These are phyloP conservation scores for Hybos culiciformis DNA, from an alignment of 2,888 invertebrate species.

Conservation along the genomic window DNA sequence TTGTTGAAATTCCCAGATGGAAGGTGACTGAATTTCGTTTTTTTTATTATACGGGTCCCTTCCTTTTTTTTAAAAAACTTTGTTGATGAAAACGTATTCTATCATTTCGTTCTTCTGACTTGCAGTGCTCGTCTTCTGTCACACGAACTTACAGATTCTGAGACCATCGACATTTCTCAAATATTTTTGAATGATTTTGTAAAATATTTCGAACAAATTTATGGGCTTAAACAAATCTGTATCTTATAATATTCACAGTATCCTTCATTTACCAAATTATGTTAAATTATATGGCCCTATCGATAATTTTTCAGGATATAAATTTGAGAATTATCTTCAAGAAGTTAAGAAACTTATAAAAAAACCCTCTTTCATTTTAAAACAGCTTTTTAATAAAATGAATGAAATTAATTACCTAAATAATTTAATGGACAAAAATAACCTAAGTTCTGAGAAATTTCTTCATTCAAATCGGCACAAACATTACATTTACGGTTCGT, in stretches of 20 bases:
- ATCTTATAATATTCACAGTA: background rate
- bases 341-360: background rate
- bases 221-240: background rate
- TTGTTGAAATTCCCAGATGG: slow-evolving; percentile 1
- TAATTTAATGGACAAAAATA: too few species aligned
- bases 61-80: background rate
- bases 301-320: slow-evolving; percentile 1
- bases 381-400: background rate
- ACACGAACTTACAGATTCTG: too few species aligned
- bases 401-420: too few species aligned
- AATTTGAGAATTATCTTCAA: background rate
- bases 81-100: background rate
- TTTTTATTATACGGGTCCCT: slow-evolving; percentile 1
- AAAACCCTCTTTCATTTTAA: background rate
- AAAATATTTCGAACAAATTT: too few species aligned
- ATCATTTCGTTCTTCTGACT: background rate
- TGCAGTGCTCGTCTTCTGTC: too few species aligned
- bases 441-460: too few species aligned
- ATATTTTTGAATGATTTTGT: background rate
- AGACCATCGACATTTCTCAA: background rate
- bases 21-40: slow-evolving; percentile 2
- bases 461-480: too few species aligned
- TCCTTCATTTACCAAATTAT: background rate
- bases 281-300: slow-evolving; percentile 1
- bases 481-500: too few species aligned